Evolutionary conservation across 2,797 vertebrate genomes (phyloP).

Genomic region (Hapalemur alaotrensis): DNA sequence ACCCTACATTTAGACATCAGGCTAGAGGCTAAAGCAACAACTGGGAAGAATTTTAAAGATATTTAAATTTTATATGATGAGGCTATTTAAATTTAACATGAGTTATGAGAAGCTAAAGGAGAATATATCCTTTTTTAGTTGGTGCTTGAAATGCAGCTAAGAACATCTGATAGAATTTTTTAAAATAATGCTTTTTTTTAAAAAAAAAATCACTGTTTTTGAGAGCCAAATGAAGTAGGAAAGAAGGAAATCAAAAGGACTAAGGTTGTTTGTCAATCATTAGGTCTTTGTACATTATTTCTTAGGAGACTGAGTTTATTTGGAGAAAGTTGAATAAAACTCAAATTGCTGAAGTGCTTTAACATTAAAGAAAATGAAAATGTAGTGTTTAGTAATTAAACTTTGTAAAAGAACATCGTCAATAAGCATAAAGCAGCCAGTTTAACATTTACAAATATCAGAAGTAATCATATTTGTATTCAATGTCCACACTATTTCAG

Average conservation of each 20-base stretch:
- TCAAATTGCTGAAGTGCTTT: neutral
- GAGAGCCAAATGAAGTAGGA: neutral
- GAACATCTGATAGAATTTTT: neutral
- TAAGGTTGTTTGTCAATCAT: neutral
- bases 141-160: neutral
- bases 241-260: neutral
- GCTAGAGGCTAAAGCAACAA: neutral
- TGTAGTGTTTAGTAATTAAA: neutral
- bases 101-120: constrained; percentile 7
- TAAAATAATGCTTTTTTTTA: neutral
- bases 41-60: constrained; percentile 30
- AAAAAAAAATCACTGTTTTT: neutral
- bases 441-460: neutral
- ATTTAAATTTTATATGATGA: constrained; percentile 33
- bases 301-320: neutral
- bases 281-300: neutral
- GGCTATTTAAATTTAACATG: constrained; percentile 24
- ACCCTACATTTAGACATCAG: neutral
- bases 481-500: neutral
- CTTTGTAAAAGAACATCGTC: neutral
- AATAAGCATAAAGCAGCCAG: neutral
- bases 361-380: constrained; percentile 30
- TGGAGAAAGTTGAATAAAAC: neutral
- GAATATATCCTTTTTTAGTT: neutral
- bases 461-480: neutral